Evolutionary conservation across 2,797 vertebrate genomes (phyloP), one percentile per base, ranked within the genome.

Genomic region (Sylvia borin): DNA sequence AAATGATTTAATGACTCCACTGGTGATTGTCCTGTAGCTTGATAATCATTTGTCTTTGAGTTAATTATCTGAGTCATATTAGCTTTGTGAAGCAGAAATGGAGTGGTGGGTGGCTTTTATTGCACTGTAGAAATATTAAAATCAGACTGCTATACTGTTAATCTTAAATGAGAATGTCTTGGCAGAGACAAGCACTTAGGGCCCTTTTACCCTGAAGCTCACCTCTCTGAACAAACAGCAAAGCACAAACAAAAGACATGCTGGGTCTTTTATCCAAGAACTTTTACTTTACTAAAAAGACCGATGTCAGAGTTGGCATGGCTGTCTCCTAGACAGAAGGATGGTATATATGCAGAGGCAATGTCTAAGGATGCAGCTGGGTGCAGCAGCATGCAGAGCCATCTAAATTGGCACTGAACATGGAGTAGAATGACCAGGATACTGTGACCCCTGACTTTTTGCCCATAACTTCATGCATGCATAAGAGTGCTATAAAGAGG

Each of bases 61-160:
- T 77, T 92, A 95, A 93, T 93, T 91, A 77, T 90, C 78, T 91
- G 61, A 95, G 75, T 89, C 82, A 61, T 76, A 75, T 74, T 85
- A 83, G 68, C 57, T 88, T 91, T 85, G 66, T 74, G 78, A 85
- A 64, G 78, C 29, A 76, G 81, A 76, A 73, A 66, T 62, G 48
- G 70, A 76, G 79, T 17, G 27, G 61, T 92, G 72, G 72, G 61
- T 4, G 51, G 68, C 38, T 85, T 96, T 96, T 48, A 57, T 90
- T 54, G 36, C 12, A 24, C 75, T 19, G 11, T 6, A 43, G 38
- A 91, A 93, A 71, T 61, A 77, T 80, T 90, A 77, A 91, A 71
- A 74, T 71, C 68, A 70, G 26, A 50, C 76, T 90, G 36, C 53
- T 71, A 7, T 64, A 47, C 32, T 25, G 21, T 66, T 68, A 77